phyloP scores from a whole-genome alignment of 1,140 invertebrate species.

The Scaptomyza montana region DNA sequence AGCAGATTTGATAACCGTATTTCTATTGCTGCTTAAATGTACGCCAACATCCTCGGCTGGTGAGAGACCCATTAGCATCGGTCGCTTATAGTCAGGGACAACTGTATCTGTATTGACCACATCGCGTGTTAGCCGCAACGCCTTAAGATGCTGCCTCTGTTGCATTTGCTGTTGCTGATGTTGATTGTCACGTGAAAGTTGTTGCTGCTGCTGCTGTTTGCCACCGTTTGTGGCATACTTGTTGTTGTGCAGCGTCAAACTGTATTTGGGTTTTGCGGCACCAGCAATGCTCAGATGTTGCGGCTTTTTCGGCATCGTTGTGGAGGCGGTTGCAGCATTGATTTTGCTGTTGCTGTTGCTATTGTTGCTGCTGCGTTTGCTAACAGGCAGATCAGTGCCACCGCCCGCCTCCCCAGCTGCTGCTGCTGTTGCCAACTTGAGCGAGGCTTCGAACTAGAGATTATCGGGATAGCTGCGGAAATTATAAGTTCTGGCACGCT shows the following conservation, averaged over 20 bases:
- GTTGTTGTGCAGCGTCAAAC: slow-evolving; percentile 51
- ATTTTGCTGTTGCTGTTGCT: slow-evolving; percentile 5
- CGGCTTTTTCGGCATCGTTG: slow-evolving; percentile 74
- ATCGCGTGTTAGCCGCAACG: slow-evolving; percentile 61
- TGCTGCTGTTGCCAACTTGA: slow-evolving; percentile 64
- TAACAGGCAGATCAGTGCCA: slow-evolving; percentile 28
- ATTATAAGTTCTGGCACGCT: slow-evolving; percentile 82
- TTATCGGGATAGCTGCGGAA: slow-evolving; percentile 83
- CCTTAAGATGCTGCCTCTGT: slow-evolving; percentile 63
- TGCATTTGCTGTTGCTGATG: slow-evolving; percentile 60
- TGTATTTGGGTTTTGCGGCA: slow-evolving; percentile 44
- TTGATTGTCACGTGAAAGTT: slow-evolving; percentile 61
- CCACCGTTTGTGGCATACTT: slow-evolving; percentile 44
- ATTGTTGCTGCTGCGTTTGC: slow-evolving; percentile 13
- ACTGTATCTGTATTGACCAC: slow-evolving; percentile 28
- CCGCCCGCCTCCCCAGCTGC: slow-evolving; percentile 12
- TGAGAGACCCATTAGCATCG: slow-evolving; percentile 35
- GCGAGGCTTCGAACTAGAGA: slow-evolving; percentile 83
- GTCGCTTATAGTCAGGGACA: slow-evolving; percentile 50
- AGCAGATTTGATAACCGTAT: slow-evolving; percentile 15
- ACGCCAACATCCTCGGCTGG: slow-evolving; percentile 57
- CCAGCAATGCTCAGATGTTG: slow-evolving; percentile 64
- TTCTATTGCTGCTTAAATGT: slow-evolving; percentile 44
- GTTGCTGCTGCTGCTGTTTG: slow-evolving; percentile 28
- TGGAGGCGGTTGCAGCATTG: slow-evolving; percentile 18